Percentiles rank a stretch among this genome's conserved stretches.
These are phyloP conservation scores for Chorisops tibialis DNA, from an alignment of 2,888 invertebrate species.

Conservation along the genomic window DNA sequence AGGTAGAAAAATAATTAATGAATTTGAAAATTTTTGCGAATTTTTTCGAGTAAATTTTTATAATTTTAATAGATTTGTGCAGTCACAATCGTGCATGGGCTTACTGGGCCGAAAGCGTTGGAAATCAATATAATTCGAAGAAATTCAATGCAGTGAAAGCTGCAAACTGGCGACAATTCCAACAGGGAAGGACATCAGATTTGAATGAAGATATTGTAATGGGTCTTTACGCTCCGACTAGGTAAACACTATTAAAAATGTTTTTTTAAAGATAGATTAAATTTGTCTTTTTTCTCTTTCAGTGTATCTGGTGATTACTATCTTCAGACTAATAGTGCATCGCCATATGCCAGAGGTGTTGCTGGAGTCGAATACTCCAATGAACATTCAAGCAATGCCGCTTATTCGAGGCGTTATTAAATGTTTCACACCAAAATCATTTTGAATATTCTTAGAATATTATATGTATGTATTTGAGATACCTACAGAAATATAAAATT, in stretches of 20 bases:
- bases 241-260: conserved; percentile 39
- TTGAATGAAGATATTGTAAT: conserved; percentile 38
- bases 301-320: conserved; percentile 48
- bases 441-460: no score
- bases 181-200: conserved; percentile 42
- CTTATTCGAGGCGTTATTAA: no score
- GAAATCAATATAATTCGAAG: conserved; percentile 39
- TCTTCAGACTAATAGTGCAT: conserved; percentile 48
- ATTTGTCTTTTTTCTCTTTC: conserved; percentile 18
- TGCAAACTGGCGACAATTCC: conserved; percentile 54
- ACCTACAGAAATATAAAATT: no score
- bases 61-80: conserved; percentile 53
- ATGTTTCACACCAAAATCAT: no score
- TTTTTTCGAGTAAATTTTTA: neutral
- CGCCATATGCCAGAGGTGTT: conserved; percentile 45
- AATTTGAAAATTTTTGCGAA: neutral
- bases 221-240: conserved; percentile 47
- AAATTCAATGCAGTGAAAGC: conserved; percentile 59
- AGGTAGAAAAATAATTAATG: neutral
- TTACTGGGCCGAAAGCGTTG: conserved; percentile 60
- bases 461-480: no score
- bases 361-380: neutral
- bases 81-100: conserved; percentile 63
- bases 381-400: no score
- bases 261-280: neutral